phyloP scores from a whole-genome alignment of 2,113 vertebrate species.

The Numenius arquata region DNA sequence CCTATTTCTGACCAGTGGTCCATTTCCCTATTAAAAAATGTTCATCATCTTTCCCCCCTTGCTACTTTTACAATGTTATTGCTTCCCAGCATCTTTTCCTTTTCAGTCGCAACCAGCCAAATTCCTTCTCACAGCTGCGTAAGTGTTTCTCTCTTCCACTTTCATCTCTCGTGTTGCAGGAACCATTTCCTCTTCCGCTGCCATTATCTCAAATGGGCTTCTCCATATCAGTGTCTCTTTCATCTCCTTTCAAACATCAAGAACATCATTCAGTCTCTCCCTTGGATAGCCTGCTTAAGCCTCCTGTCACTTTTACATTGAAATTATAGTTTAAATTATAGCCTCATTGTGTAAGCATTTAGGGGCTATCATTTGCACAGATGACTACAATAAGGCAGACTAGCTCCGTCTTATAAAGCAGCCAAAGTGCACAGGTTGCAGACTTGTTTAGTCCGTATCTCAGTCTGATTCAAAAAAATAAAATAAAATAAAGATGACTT shows the following conservation, averaged over 20 bases:
- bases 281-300: not conserved
- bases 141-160: conserved; percentile 1
- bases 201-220: not conserved
- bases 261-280: conserved; percentile 1
- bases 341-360: conserved; percentile 20
- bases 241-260: conserved; percentile 51
- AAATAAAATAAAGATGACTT: not conserved
- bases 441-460: not conserved
- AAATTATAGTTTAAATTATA: conserved; percentile 14
- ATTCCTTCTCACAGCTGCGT: not conserved
- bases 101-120: not conserved
- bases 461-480: not conserved
- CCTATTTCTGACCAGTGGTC: not conserved
- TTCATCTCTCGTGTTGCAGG: not conserved
- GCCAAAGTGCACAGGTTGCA: not conserved
- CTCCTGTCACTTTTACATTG: not conserved
- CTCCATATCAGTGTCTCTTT: conserved; percentile 7
- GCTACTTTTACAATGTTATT: not conserved
- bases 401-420: not conserved
- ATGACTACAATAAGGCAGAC: not conserved
- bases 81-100: conserved; percentile 4
- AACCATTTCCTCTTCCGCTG: conserved; percentile 47
- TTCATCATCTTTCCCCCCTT: not conserved
- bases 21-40: not conserved
- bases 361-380: not conserved